Conservation (phyloP, 1,140 invertebrate genomes). For the Drosophila tristis region DNA sequence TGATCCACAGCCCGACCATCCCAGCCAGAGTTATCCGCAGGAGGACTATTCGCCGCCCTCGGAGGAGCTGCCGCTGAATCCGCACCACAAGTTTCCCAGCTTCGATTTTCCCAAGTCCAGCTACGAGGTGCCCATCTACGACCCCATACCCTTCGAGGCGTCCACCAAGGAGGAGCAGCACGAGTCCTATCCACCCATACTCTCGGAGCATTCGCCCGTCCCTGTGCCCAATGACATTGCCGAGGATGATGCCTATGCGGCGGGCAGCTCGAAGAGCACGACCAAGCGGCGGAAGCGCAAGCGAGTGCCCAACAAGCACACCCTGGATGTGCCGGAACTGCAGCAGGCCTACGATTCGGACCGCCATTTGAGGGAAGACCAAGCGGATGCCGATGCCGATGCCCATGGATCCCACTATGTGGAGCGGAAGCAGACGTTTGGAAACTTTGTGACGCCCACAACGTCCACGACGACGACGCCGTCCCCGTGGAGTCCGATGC, state of each 20-base stretch:
- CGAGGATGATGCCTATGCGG: slow-evolving; percentile 46
- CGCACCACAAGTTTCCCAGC: slow-evolving; percentile 67
- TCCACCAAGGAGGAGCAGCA: slow-evolving; percentile 70
- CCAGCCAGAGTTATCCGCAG: slow-evolving; percentile 47
- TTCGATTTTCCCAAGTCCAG: slow-evolving; percentile 80
- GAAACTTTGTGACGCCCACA: slow-evolving; percentile 31
- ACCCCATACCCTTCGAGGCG: slow-evolving; percentile 77
- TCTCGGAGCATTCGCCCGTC: slow-evolving; percentile 2
- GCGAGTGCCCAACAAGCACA: slow-evolving; percentile 67
- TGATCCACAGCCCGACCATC: slow-evolving; percentile 18
- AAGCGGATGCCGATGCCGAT: slow-evolving; percentile 49
- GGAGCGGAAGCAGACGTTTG: slow-evolving; percentile 51
- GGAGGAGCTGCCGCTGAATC: slow-evolving; percentile 70
- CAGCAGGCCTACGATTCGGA: slow-evolving; percentile 73
- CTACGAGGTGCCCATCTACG: slow-evolving; percentile 82
- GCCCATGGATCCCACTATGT: slow-evolving; percentile 59
- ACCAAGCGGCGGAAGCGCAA: slow-evolving; percentile 37
- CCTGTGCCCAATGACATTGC: slow-evolving; percentile 41
- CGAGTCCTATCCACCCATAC: slow-evolving; percentile 72
- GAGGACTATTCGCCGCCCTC: slow-evolving; percentile 64
- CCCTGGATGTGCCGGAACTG: slow-evolving; percentile 70
- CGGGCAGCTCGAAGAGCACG: slow-evolving; percentile 51
- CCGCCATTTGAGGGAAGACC: slow-evolving; percentile 33
- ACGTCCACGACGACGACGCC: slow-evolving; percentile 31
- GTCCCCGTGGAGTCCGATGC: slow-evolving; percentile 74